Evolutionary conservation across 1,140 invertebrate species (phyloP), one percentile per base, ranked within the genome.

Genomic region (Panulirus ornatus): DNA sequence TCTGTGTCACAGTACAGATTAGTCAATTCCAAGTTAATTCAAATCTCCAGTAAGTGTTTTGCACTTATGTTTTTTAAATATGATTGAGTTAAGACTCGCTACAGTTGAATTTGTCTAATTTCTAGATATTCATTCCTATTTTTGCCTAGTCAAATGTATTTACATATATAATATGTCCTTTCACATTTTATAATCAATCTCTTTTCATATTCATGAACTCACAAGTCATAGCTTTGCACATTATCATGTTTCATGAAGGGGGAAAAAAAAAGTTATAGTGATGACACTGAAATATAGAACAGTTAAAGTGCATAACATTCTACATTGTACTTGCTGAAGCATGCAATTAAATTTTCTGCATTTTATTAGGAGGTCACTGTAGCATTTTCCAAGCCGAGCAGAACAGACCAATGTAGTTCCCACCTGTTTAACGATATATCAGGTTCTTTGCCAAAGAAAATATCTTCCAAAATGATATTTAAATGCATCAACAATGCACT

Each of bases 111-210:
- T 84, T 85, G 83, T 71, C 42, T 85, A 84, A 30, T 63, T 51
- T 79, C n/a, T 85, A 85, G 83, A 75, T 85, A 85, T 85, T 85
- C 83, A 85, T 85, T 85, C 83, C 83, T 85, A 75, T 85, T 47
- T 73, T 70, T 75, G 66, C 75, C 83, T 85, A 85, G 83, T 85
- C 83, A 85, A 84, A 19, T 85, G 44, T 85, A 47, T 85, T 85
- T 85, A 85, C 83, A 47, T 27, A 27, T 75, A 70, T 66, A 47
- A 71, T 85, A 42, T 81, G 78, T 54, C 73, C 38, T 66, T 66
- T 66, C n/a, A 66, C 3, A 27, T 30, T 66, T 9, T 66, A 66
- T 58, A 16, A 58, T 5, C 6, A 66, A 66, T 30, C 0, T 66
- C 27, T 66, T 9, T 47, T 66, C 27, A 66, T n/a, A 66, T 30